Conservation (phyloP, 2,797 vertebrate genomes). For the Takifugu rubripes region DNA sequence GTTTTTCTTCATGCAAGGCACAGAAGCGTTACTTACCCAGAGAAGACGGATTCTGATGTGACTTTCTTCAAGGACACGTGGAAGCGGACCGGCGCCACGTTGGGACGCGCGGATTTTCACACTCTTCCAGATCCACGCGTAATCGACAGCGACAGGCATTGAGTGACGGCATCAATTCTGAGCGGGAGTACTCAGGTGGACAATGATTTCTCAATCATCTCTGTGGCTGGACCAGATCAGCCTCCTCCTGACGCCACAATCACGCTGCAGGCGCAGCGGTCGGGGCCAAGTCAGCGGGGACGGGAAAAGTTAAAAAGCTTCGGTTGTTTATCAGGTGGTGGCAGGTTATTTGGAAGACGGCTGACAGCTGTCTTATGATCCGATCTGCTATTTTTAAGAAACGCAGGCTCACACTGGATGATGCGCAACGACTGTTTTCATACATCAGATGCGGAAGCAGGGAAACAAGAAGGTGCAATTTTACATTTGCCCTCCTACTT, state of each 20-base stretch:
- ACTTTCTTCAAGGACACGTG: slow-evolving; percentile 68
- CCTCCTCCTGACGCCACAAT: slow-evolving; percentile 31
- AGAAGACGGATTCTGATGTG: slow-evolving; percentile 34
- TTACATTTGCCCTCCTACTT: no score
- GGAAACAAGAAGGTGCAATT: background rate
- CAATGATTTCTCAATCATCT: slow-evolving; percentile 67
- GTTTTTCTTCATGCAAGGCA: background rate
- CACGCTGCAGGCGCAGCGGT: slow-evolving; percentile 58
- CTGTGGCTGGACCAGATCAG: slow-evolving; percentile 64
- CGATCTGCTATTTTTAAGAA: slow-evolving; percentile 33
- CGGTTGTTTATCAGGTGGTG: slow-evolving; percentile 46
- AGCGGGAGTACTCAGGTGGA: slow-evolving; percentile 65
- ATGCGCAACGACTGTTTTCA: slow-evolving; percentile 43
- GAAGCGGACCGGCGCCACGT: slow-evolving; percentile 35
- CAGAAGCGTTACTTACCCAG: slow-evolving; percentile 26
- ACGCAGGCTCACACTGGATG: slow-evolving; percentile 35
- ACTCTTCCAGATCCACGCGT: slow-evolving; percentile 50
- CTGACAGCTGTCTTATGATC: slow-evolving; percentile 59
- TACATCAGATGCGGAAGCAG: slow-evolving; percentile 33
- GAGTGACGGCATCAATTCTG: slow-evolving; percentile 60
- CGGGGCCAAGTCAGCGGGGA: slow-evolving; percentile 19
- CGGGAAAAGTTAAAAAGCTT: slow-evolving; percentile 31
- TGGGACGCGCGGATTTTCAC: slow-evolving; percentile 68
- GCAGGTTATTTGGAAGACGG: slow-evolving; percentile 59
- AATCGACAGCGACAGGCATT: slow-evolving; percentile 68